Evolutionary conservation across 2,113 vertebrate genomes (phyloP).

Genomic region (Sinocyclocheilus rhinocerous): DNA sequence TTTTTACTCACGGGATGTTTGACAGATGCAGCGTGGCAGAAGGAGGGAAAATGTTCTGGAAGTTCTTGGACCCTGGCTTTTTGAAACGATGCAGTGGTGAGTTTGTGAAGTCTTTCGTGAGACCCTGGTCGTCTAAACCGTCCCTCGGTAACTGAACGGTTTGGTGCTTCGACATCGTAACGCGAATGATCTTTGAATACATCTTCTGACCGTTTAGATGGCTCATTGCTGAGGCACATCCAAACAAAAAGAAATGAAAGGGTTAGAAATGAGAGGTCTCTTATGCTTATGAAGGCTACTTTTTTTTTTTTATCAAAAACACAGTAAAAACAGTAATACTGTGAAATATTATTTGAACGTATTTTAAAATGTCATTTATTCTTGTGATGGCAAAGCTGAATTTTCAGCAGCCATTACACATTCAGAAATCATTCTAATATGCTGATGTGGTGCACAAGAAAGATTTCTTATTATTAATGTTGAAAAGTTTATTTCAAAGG

Average conservation of each 20-base stretch:
- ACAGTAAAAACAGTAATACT: neutral
- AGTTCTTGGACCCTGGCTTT: slow-evolving; percentile 97
- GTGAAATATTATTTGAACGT: neutral
- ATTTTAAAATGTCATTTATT: neutral
- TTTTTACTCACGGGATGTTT: slow-evolving; percentile 92
- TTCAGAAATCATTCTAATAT: neutral
- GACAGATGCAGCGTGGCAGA: slow-evolving; percentile 95
- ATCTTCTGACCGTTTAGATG: slow-evolving; percentile 98
- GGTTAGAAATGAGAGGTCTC: neutral
- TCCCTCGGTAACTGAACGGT: slow-evolving; percentile 95
- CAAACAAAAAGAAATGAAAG: neutral
- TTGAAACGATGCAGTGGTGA: slow-evolving; percentile 98
- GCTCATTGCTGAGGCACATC: slow-evolving; percentile 85
- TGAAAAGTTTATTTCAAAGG: neutral
- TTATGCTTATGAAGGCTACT: neutral
- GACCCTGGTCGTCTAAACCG: slow-evolving; percentile 94
- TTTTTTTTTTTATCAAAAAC: neutral
- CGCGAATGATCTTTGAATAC: slow-evolving; percentile 96
- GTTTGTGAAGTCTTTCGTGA: slow-evolving; percentile 96
- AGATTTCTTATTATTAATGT: neutral
- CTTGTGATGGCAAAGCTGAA: neutral
- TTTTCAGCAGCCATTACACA: neutral
- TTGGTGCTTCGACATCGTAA: slow-evolving; percentile 95
- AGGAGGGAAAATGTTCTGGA: slow-evolving; percentile 97
- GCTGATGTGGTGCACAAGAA: too few relatives aligned